Evolutionary conservation across 2,888 invertebrate species (phyloP), one percentile per base, ranked within the genome.

Genomic region (Megastigmus dorsalis): DNA sequence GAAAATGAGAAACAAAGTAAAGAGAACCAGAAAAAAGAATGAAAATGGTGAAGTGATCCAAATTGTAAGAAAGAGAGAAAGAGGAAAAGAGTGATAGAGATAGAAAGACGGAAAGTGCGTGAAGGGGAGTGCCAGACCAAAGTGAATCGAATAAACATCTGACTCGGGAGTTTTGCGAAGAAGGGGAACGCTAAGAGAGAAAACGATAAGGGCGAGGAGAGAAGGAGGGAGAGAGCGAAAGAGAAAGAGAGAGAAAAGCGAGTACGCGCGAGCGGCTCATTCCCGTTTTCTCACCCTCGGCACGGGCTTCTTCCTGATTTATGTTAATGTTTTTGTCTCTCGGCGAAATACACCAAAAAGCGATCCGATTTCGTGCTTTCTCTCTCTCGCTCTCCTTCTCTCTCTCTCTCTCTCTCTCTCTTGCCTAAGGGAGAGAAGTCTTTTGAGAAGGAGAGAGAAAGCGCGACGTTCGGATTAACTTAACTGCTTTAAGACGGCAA

Each of bases 251-350:
- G 74, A 74, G 67, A 48, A 45, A n/a, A 20, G 45, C 66, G 48
- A 48, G 60, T n/a, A n/a, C 72, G 71, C 60, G 73, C 74, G 75
- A 36, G n/a, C 48, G 36, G 65, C 77, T 82, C 80, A 79, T 80
- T 82, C 80, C 81, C 80, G 74, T 79, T 79, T 79, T 80, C 78
- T 79, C 82, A 78, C 79, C 80, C 80, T 78, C 75, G 65, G 41
- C 50, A 55, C 75, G 52, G 73, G 59, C 77, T 67, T 75, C 84
- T 83, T 83, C 83, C 83, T 85, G 84, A 87, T 88, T 87, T 88
- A 87, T 86, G 86, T 85, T 86, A 86, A 87, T 88, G 87, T 88
- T 88, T 88, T 87, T 87, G 87, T 88, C 86, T 85, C 82, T 79
- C 81, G 81, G 83, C 83, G 83, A 85, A 84, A 86, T 86, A 76